phyloP scores from a whole-genome alignment of 2,797 vertebrate species.

The Pseudochromis fuscus region DNA sequence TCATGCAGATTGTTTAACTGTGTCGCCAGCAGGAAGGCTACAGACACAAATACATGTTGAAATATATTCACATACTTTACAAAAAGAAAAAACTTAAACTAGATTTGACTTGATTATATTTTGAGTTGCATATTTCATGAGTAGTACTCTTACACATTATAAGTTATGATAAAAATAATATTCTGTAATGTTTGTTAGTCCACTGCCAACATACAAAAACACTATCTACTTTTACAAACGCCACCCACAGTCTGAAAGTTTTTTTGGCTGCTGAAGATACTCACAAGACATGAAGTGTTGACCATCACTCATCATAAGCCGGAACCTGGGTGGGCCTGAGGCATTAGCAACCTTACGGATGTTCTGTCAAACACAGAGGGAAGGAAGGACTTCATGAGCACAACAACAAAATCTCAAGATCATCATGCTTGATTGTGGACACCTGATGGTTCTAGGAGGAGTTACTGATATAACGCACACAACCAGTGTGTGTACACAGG shows the following conservation, averaged over 20 bases:
- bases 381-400: neutral
- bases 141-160: neutral
- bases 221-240: neutral
- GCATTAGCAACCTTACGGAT: neutral
- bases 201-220: neutral
- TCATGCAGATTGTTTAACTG: slow-evolving; percentile 70
- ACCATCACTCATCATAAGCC: slow-evolving; percentile 78
- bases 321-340: slow-evolving; percentile 44
- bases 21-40: slow-evolving; percentile 73
- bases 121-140: neutral
- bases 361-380: slow-evolving; percentile 55
- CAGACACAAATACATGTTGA: slow-evolving; percentile 25
- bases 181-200: too few relatives aligned
- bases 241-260: neutral
- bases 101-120: neutral
- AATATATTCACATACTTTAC: neutral
- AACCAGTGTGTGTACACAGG: neutral
- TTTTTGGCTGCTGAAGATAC: slow-evolving; percentile 39
- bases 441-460: neutral
- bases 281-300: slow-evolving; percentile 65
- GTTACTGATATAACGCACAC: neutral
- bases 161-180: neutral
- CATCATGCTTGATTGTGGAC: neutral
- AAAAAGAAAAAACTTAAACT: too few relatives aligned
- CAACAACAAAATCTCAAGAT: neutral